These are phyloP conservation scores for Stratiolaelaps scimitus DNA, from an alignment of 1,140 invertebrate species.

Conservation along the genomic window DNA sequence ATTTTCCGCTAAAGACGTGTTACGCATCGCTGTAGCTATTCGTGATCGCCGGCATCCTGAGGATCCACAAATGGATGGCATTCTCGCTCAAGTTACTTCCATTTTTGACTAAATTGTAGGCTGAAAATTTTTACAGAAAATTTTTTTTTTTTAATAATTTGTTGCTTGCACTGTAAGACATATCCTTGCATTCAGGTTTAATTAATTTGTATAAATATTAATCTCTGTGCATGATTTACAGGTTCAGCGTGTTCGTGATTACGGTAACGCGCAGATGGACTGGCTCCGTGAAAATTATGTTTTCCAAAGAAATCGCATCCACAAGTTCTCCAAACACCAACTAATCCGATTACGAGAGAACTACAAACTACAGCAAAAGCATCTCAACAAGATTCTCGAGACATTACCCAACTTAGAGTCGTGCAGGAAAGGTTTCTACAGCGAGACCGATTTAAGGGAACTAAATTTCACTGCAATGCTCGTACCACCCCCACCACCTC, in stretches of 20 bases:
- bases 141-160: too few species aligned
- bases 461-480: slow-evolving; percentile 23
- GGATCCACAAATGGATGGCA: too few species aligned
- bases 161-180: too few species aligned
- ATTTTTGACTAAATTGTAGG: too few species aligned
- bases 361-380: slow-evolving; percentile 88
- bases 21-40: too few species aligned
- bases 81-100: too few species aligned
- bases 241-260: slow-evolving; percentile 60
- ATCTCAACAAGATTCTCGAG: slow-evolving; percentile 81
- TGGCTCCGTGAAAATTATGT: slow-evolving; percentile 88
- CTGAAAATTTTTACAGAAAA: too few species aligned
- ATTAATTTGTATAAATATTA: too few species aligned
- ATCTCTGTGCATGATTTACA: too few species aligned
- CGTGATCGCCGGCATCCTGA: too few species aligned
- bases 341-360: slow-evolving; percentile 71
- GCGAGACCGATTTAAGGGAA: slow-evolving; percentile 15
- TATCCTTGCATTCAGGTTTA: too few species aligned
- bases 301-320: slow-evolving; percentile 79
- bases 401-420: slow-evolving; percentile 90
- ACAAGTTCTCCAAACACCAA: slow-evolving; percentile 85
- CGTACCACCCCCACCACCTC: slow-evolving; percentile 8
- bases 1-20: too few species aligned
- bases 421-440: slow-evolving; percentile 54
- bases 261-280: slow-evolving; percentile 73